phyloP scores from a whole-genome alignment of 2,888 invertebrate species.

The Hemistola chrysoprasaria region DNA sequence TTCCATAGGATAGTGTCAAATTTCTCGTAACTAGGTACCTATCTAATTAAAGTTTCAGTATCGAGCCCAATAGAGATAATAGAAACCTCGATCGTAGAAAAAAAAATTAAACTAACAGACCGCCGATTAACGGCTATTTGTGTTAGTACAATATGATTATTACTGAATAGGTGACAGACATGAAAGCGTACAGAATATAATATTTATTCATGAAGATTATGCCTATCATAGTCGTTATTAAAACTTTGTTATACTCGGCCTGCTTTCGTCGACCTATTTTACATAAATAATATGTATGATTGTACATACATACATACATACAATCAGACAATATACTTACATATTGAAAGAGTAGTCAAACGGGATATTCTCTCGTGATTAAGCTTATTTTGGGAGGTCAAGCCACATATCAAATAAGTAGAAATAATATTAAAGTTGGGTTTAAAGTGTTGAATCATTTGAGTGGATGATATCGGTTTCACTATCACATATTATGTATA shows the following conservation, averaged over 20 bases:
- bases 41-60: too few species aligned
- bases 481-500: too few species aligned
- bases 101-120: too few species aligned
- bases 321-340: slow-evolving; percentile 20
- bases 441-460: slow-evolving; percentile 1
- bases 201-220: slow-evolving; percentile 3
- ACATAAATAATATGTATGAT: slow-evolving; percentile 8
- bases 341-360: slow-evolving; percentile 19
- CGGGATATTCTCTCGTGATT: slow-evolving; percentile 22
- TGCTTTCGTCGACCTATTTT: slow-evolving; percentile 22
- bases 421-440: slow-evolving; percentile 1
- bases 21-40: too few species aligned
- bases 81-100: too few species aligned
- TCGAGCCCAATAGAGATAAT: too few species aligned
- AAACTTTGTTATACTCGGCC: slow-evolving; percentile 15
- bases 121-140: too few species aligned
- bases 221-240: slow-evolving; percentile 9
- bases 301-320: slow-evolving; percentile 18
- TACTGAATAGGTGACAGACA: too few species aligned
- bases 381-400: slow-evolving; percentile 13
- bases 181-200: too few species aligned
- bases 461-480: slow-evolving; percentile 1
- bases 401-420: too few species aligned
- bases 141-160: too few species aligned
- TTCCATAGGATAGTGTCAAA: too few species aligned